Percentiles rank a stretch among this genome's conserved stretches.
These are phyloP conservation scores for Plestiodon gilberti DNA, from an alignment of 2,113 vertebrate genomes.

Conservation along the genomic window DNA sequence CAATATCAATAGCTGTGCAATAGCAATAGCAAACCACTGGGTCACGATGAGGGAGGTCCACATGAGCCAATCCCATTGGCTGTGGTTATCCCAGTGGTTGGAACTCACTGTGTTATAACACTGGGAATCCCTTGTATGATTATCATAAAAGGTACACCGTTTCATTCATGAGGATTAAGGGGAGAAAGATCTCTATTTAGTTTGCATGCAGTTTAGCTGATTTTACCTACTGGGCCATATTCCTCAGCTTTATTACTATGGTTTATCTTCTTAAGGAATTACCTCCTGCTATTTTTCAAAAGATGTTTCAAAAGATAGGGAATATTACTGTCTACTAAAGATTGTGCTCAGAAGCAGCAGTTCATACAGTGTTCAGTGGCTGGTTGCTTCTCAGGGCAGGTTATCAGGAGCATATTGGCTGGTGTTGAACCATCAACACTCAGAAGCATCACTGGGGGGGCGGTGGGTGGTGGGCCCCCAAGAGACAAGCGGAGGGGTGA, in stretches of 20 bases:
- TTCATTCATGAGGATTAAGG: constrained; percentile 4
- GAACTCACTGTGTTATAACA: not conserved
- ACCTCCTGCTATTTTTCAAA: not conserved
- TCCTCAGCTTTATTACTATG: constrained; percentile 10
- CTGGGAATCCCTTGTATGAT: not conserved
- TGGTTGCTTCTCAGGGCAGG: not conserved
- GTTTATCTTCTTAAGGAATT: not conserved
- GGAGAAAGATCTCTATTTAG: not conserved
- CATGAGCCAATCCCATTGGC: not conserved
- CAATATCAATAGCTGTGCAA: too few species aligned
- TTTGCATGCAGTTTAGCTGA: not conserved
- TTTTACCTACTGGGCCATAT: not conserved
- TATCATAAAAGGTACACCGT: not conserved
- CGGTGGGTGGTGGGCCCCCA: too few species aligned
- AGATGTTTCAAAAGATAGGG: not conserved
- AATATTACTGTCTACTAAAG: not conserved
- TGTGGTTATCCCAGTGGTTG: not conserved
- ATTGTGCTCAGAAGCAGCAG: not conserved
- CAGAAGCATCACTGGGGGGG: too few species aligned
- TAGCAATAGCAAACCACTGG: not conserved
- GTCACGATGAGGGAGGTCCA: not conserved
- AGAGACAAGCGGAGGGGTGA: too few species aligned
- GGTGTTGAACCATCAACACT: not conserved
- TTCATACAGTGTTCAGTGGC: not conserved
- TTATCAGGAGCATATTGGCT: not conserved